phyloP scores from a whole-genome alignment of 2,888 invertebrate genomes.

The Psylliodes chrysocephalus region DNA sequence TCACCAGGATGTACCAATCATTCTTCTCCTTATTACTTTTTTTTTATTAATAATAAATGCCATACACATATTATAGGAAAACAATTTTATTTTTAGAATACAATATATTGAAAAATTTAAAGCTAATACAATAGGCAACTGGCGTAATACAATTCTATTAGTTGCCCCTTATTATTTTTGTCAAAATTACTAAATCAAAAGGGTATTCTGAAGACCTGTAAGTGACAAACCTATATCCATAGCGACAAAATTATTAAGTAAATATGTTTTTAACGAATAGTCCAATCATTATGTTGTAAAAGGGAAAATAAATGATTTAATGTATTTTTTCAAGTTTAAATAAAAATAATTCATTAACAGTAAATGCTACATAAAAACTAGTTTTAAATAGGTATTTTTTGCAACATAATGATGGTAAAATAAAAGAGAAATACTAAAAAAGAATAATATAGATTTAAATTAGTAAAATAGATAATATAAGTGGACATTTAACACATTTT shows the following conservation, averaged over 20 bases:
- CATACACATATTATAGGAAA: constrained; percentile 54
- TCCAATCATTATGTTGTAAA: too few species aligned
- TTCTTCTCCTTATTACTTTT: background rate
- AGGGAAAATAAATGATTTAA: too few species aligned
- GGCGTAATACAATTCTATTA: constrained; percentile 50
- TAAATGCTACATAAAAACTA: too few species aligned
- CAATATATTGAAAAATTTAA: constrained; percentile 59
- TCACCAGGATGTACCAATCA: constrained; percentile 13
- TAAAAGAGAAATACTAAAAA: constrained; percentile 39
- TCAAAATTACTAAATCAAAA: constrained; percentile 32
- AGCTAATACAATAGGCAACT: constrained; percentile 59
- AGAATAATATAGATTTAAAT: constrained; percentile 30
- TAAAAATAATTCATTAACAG: too few species aligned
- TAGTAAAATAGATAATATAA: constrained; percentile 33
- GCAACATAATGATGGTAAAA: constrained; percentile 34
- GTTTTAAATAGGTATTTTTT: too few species aligned
- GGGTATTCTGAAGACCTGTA: background rate
- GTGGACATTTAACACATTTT: constrained; percentile 45
- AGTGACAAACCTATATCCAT: too few species aligned
- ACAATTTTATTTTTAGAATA: constrained; percentile 59
- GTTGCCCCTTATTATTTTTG: constrained; percentile 47
- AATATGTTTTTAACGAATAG: too few species aligned
- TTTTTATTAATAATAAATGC: background rate
- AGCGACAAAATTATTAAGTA: too few species aligned
- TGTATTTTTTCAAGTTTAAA: too few species aligned